phyloP scores from a whole-genome alignment of 2,113 vertebrate genomes.

The Gila orcuttii region DNA sequence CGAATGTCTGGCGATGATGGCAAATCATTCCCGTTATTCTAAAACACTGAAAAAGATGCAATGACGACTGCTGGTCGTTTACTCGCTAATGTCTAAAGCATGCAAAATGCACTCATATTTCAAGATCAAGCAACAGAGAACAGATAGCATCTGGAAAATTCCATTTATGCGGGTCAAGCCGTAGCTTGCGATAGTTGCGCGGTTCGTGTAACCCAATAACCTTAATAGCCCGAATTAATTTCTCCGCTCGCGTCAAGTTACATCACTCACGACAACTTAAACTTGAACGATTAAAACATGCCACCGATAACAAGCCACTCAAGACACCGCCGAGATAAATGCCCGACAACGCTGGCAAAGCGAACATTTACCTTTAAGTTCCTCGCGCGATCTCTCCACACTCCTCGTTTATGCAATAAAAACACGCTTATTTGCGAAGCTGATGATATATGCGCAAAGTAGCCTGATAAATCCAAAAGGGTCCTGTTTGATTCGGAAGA shows the following conservation, averaged over 20 bases:
- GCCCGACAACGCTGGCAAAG: slow-evolving; percentile 48
- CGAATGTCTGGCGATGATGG: slow-evolving; percentile 6
- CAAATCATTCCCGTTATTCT: slow-evolving; percentile 7
- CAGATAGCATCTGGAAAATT: slow-evolving; percentile 58
- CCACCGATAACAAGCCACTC: slow-evolving; percentile 43
- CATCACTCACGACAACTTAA: slow-evolving; percentile 42
- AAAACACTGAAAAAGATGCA: background rate
- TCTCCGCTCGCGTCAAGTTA: slow-evolving; percentile 40
- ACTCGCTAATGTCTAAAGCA: slow-evolving; percentile 21
- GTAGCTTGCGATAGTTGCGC: slow-evolving; percentile 34
- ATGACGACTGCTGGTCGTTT: background rate
- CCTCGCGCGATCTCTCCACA: slow-evolving; percentile 46
- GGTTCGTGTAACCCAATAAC: slow-evolving; percentile 44
- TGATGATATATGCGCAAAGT: slow-evolving; percentile 40
- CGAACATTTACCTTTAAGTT: slow-evolving; percentile 63
- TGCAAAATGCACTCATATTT: slow-evolving; percentile 32
- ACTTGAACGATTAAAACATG: slow-evolving; percentile 50
- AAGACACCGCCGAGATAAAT: slow-evolving; percentile 40
- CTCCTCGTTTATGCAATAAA: slow-evolving; percentile 49
- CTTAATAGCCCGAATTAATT: slow-evolving; percentile 45
- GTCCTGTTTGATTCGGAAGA: slow-evolving; percentile 56
- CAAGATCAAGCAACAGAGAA: slow-evolving; percentile 46
- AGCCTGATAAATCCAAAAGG: slow-evolving; percentile 54
- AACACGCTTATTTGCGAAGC: slow-evolving; percentile 44
- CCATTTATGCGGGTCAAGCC: slow-evolving; percentile 51